phyloP scores from a whole-genome alignment of 1,140 invertebrate species.

The Centruroides vittatus region DNA sequence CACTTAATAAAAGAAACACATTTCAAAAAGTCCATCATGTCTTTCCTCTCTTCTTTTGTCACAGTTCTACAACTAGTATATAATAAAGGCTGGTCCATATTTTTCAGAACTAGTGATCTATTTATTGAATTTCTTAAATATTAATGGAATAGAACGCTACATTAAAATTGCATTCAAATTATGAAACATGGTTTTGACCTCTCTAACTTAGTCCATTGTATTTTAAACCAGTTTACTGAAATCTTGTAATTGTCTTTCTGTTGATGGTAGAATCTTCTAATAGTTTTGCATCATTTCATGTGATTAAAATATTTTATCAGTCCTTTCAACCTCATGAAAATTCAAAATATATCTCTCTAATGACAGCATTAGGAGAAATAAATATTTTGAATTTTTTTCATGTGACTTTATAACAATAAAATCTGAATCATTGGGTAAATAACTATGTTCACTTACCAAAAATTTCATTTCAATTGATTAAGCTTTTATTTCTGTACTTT shows the following conservation, averaged over 20 bases:
- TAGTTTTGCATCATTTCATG: neutral
- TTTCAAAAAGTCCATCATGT: neutral
- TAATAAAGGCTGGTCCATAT: neutral
- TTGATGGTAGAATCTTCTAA: neutral
- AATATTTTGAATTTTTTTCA: neutral
- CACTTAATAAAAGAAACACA: neutral
- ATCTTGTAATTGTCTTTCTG: neutral
- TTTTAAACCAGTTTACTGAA: neutral
- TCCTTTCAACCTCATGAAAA: slow-evolving; percentile 1
- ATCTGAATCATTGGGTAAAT: slow-evolving; percentile 1
- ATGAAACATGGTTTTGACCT: neutral
- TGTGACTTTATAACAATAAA: neutral
- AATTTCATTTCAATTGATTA: slow-evolving; percentile 2
- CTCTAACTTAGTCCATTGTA: neutral
- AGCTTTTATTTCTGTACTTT: slow-evolving; percentile 1
- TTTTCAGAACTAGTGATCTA: neutral
- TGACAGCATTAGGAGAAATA: neutral
- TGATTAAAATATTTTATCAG: neutral
- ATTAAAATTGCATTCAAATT: slow-evolving; percentile 1
- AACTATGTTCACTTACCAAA: slow-evolving; percentile 1
- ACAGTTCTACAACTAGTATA: neutral
- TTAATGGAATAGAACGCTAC: neutral
- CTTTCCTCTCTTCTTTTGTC: neutral
- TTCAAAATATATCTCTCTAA: neutral
- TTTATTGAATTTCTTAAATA: neutral